These are phyloP conservation scores for Polydrusus tereticollis DNA, from an alignment of 2,888 invertebrate species.

Conservation along the genomic window DNA sequence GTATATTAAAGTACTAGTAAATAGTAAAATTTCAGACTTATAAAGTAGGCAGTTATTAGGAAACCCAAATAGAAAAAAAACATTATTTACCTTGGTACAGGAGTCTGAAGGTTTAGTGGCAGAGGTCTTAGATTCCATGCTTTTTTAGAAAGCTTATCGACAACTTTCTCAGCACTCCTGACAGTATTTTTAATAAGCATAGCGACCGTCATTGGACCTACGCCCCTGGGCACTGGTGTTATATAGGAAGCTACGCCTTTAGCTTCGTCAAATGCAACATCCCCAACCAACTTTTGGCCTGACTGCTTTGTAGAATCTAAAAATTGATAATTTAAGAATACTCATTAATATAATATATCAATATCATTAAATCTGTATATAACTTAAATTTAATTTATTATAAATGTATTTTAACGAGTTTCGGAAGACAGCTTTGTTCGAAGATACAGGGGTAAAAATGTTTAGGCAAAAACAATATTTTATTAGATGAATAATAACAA, in stretches of 20 bases:
- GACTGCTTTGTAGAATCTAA: conserved; percentile 81
- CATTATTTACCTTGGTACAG: conserved; percentile 84
- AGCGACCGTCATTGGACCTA: conserved; percentile 99
- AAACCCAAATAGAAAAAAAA: too few species aligned
- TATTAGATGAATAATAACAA: too few species aligned
- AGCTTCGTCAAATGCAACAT: conserved; percentile 90
- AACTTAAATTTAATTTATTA: too few species aligned
- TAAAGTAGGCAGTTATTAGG: too few species aligned
- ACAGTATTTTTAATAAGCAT: conserved; percentile 98
- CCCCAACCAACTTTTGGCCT: conserved; percentile 92
- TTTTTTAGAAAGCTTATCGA: conserved; percentile 71
- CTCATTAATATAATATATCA: too few species aligned
- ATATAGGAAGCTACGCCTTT: conserved; percentile 85
- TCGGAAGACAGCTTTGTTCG: too few species aligned
- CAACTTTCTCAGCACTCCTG: conserved; percentile 79
- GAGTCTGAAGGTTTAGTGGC: conserved; percentile 73
- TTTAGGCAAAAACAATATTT: too few species aligned
- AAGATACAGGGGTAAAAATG: too few species aligned
- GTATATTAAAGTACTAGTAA: too few species aligned
- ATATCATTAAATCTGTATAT: too few species aligned
- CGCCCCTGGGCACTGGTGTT: conserved; percentile 97
- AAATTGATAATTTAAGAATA: neutral
- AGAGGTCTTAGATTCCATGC: conserved; percentile 82
- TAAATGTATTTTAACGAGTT: too few species aligned
- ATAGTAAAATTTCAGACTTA: too few species aligned